Evolutionary conservation across 2,888 invertebrate genomes (phyloP).

Genomic region (Auanema sp.): DNA sequence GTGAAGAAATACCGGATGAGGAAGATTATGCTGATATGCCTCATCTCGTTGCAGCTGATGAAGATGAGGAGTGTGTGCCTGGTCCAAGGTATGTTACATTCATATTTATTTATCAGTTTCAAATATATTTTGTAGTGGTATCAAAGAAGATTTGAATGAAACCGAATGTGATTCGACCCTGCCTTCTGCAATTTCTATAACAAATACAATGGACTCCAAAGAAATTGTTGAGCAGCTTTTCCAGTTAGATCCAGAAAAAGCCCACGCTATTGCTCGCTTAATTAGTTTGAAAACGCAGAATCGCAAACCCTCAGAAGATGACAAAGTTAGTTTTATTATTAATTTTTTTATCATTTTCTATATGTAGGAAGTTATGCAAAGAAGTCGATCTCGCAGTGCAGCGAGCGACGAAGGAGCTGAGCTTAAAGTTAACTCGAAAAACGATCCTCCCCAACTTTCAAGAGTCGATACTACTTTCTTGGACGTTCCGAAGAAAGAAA

Average conservation of each 20-base stretch:
- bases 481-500: too few relatives aligned
- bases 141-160: conserved; percentile 9
- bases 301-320: not conserved
- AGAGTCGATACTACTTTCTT: too few relatives aligned
- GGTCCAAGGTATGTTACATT: conserved; percentile 21
- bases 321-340: not conserved
- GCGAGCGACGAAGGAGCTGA: too few relatives aligned
- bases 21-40: conserved; percentile 44
- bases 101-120: too few relatives aligned
- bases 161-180: conserved; percentile 31
- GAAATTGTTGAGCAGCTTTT: conserved; percentile 28
- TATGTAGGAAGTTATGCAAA: too few relatives aligned
- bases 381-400: too few relatives aligned
- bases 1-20: conserved; percentile 11
- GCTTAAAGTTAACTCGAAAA: too few relatives aligned
- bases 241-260: conserved; percentile 26
- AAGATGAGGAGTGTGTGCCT: conserved; percentile 19
- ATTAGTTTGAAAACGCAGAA: conserved; percentile 20
- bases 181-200: conserved; percentile 21
- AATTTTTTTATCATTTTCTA: too few relatives aligned
- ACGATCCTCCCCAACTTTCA: too few relatives aligned
- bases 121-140: too few relatives aligned
- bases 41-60: conserved; percentile 23
- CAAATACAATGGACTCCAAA: conserved; percentile 28
- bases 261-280: conserved; percentile 21